phyloP scores from a whole-genome alignment of 2,113 vertebrate genomes.

The Amphiprion percula region DNA sequence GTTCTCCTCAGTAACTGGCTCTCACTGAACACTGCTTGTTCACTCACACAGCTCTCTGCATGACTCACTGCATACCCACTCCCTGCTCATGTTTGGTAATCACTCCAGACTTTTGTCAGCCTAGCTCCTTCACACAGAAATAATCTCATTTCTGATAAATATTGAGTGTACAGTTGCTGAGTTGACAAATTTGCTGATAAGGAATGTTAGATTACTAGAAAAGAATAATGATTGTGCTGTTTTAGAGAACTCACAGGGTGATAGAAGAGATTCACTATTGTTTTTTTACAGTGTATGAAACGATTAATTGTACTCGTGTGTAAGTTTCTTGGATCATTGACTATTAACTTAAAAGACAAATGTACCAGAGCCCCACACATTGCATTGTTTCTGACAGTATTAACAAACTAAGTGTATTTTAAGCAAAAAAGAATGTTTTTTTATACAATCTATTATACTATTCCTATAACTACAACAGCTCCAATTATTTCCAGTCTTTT shows the following conservation, averaged over 20 bases:
- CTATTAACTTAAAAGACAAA: background rate
- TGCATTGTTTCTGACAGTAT: background rate
- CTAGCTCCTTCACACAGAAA: conserved; percentile 7
- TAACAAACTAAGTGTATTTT: background rate
- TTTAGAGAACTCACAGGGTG: background rate
- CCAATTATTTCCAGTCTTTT: background rate
- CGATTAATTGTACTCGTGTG: background rate
- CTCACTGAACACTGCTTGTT: conserved; percentile 60
- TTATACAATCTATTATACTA: too few relatives aligned
- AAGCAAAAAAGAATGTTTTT: too few relatives aligned
- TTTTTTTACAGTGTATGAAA: background rate
- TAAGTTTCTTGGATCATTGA: background rate
- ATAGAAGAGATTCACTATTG: background rate
- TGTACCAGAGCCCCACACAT: background rate
- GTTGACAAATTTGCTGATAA: background rate
- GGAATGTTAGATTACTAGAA: background rate
- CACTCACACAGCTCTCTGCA: conserved; percentile 68
- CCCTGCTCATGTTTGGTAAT: conserved; percentile 36
- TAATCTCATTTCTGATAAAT: background rate
- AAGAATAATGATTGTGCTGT: background rate
- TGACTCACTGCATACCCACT: conserved; percentile 62
- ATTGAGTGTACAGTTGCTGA: background rate
- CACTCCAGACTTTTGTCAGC: conserved; percentile 25
- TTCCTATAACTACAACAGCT: too few relatives aligned
- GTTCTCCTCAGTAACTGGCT: conserved; percentile 33